A percentile compares a stretch with the other conserved stretches of the same genome.
These are phyloP conservation scores for Melikaiella ostensackeni DNA, from an alignment of 2,888 invertebrate genomes.

Conservation along the genomic window DNA sequence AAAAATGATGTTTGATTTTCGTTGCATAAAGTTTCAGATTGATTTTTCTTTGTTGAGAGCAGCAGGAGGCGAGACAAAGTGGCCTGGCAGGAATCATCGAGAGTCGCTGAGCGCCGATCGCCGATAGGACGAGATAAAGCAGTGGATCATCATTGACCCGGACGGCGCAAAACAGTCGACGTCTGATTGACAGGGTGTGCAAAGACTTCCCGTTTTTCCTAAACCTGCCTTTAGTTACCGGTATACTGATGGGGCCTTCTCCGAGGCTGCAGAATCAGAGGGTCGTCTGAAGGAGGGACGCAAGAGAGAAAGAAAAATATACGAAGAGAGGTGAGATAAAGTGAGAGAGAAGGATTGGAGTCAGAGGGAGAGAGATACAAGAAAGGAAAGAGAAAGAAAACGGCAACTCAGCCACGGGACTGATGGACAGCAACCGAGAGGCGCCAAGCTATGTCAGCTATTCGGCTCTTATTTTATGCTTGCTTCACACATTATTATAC, in stretches of 20 bases:
- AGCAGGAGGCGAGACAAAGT: conserved; percentile 21
- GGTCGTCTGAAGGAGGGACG: conserved; percentile 45
- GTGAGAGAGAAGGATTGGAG: conserved; percentile 42
- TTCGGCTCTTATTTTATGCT: conserved; percentile 66
- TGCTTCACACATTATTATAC: conserved; percentile 46
- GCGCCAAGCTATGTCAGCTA: conserved; percentile 72
- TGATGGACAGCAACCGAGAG: conserved; percentile 69
- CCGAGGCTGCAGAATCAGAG: conserved; percentile 53
- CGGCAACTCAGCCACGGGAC: conserved; percentile 51
- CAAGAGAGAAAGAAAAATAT: conserved; percentile 17
- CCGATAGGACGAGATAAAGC: conserved; percentile 67
- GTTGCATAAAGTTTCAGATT: background rate
- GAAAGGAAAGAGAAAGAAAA: conserved; percentile 49
- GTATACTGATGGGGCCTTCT: conserved; percentile 65
- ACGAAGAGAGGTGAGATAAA: conserved; percentile 40
- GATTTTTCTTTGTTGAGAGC: background rate
- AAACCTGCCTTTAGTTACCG: conserved; percentile 68
- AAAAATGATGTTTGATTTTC: background rate
- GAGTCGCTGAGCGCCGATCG: conserved; percentile 12
- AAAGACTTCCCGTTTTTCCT: conserved; percentile 73
- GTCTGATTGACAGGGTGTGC: conserved; percentile 75
- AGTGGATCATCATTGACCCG: conserved; percentile 75
- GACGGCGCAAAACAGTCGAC: conserved; percentile 70
- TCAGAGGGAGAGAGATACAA: conserved; percentile 51
- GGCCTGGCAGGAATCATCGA: conserved; percentile 20